phyloP scores from a whole-genome alignment of 2,888 invertebrate genomes.

The Chalcis sispes region DNA sequence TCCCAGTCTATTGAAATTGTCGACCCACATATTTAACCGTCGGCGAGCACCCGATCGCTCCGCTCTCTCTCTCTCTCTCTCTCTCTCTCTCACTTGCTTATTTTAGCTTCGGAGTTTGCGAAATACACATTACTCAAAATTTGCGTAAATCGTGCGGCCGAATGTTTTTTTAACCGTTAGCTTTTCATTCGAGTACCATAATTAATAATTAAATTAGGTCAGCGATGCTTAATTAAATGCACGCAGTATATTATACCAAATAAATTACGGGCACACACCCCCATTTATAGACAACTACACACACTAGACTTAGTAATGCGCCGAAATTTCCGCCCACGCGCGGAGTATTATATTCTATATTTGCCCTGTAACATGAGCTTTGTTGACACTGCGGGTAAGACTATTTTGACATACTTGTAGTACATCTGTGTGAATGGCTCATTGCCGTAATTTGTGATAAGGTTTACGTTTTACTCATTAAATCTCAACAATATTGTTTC shows the following conservation, averaged over 20 bases:
- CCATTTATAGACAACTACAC: neutral
- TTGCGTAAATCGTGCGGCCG: no score
- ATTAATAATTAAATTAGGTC: neutral
- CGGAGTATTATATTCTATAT: neutral
- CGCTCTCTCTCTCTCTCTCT: no score
- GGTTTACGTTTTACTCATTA: no score
- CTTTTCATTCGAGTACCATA: neutral
- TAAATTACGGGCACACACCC: neutral
- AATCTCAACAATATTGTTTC: no score
- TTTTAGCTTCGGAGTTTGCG: no score
- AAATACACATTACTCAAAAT: no score
- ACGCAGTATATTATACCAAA: neutral
- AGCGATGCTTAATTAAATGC: neutral
- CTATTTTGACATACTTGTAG: no score
- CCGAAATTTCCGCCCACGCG: neutral
- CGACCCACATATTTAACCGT: neutral
- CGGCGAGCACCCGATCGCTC: neutral
- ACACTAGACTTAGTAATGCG: neutral
- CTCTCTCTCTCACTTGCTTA: no score
- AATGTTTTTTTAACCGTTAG: no score
- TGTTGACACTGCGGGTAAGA: neutral
- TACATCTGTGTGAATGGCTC: no score
- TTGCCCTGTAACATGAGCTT: neutral
- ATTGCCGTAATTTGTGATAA: no score
- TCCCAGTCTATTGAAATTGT: neutral